Conservation (phyloP, 1,140 invertebrate genomes). For the Drosophila kurseongensis region DNA sequence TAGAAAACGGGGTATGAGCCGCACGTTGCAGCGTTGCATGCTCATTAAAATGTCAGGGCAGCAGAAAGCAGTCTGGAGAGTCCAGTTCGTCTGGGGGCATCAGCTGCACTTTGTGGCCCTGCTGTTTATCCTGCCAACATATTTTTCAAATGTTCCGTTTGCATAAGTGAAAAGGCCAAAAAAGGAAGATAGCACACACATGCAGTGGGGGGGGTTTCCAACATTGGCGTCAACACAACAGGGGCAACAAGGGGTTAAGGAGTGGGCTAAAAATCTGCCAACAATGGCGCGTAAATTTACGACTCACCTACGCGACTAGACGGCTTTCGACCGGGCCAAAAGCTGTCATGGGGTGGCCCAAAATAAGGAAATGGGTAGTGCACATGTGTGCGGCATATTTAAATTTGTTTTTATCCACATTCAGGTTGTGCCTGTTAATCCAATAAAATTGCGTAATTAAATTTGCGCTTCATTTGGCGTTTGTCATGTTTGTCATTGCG, state of each 20-base stretch:
- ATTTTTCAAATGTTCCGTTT: conserved; percentile 81
- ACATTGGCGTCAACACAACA: conserved; percentile 74
- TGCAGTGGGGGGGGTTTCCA: conserved; percentile 9
- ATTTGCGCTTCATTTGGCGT: conserved; percentile 81
- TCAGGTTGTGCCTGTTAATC: conserved; percentile 72
- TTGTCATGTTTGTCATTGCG: conserved; percentile 75
- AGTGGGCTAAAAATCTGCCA: conserved; percentile 33
- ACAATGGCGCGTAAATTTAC: conserved; percentile 80
- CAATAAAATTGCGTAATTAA: conserved; percentile 83
- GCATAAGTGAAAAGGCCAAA: conserved; percentile 80
- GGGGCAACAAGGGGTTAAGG: conserved; percentile 2
- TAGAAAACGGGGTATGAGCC: neutral
- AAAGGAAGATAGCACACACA: conserved; percentile 69
- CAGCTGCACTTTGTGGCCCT: conserved; percentile 77
- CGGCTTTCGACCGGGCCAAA: conserved; percentile 16
- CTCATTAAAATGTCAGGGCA: conserved; percentile 79
- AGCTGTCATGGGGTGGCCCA: neutral
- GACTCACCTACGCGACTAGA: conserved; percentile 80
- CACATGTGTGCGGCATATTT: conserved; percentile 72
- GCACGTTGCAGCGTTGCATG: conserved; percentile 76
- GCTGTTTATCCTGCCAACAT: conserved; percentile 79
- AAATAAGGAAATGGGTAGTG: conserved; percentile 9
- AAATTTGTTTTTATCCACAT: conserved; percentile 64
- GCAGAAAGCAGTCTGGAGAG: conserved; percentile 57
- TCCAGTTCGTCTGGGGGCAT: conserved; percentile 53